These are phyloP conservation scores for Sinonovacula constricta DNA, from an alignment of 1,140 invertebrate species.

Conservation along the genomic window DNA sequence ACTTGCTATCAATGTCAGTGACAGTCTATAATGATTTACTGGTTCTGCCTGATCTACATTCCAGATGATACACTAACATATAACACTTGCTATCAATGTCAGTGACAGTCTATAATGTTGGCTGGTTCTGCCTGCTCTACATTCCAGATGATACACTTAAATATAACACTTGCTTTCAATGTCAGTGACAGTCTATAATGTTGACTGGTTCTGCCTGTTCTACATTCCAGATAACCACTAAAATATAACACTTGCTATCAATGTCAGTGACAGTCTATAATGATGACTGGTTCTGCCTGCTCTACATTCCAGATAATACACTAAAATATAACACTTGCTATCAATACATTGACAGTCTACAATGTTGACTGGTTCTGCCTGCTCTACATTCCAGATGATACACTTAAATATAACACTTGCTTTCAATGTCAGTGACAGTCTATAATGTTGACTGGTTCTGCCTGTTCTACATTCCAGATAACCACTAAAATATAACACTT, in stretches of 20 bases:
- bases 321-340: no score
- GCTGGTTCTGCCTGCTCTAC: slow-evolving; percentile 95
- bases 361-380: slow-evolving; percentile 92
- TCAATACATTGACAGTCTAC: slow-evolving; percentile 96
- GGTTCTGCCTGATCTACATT: slow-evolving; percentile 95
- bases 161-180: no score
- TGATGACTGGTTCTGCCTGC: no score
- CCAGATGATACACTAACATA: slow-evolving; percentile 84
- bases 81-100: no score
- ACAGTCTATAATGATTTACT: no score
- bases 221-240: slow-evolving; percentile 92
- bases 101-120: slow-evolving; percentile 92
- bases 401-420: no score
- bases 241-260: no score
- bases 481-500: no score
- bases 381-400: slow-evolving; percentile 92
- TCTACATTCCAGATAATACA: no score
- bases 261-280: no score
- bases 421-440: no score
- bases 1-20: no score
- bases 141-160: slow-evolving; percentile 85
- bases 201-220: slow-evolving; percentile 95
- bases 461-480: slow-evolving; percentile 95
- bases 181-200: slow-evolving; percentile 92
- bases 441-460: slow-evolving; percentile 92